These are phyloP conservation scores for Drosophila emarginata DNA, from an alignment of 2,888 invertebrate genomes.

Conservation along the genomic window DNA sequence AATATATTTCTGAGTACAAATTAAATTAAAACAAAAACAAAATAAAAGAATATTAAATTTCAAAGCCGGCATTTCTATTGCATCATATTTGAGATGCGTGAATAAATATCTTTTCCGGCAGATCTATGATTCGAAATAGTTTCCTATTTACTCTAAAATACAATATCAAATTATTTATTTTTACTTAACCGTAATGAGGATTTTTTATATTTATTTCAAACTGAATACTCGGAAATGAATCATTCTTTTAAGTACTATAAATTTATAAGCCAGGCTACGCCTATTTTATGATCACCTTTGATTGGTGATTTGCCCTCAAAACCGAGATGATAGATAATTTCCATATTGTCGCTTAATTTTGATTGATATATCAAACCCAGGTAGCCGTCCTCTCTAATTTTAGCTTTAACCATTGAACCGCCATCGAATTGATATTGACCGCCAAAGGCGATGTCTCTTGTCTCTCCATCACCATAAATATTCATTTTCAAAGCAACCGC, in stretches of 20 bases:
- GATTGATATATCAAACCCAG: constrained; percentile 40
- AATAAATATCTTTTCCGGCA: too few species aligned
- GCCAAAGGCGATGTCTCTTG: constrained; percentile 37
- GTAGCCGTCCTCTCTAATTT: constrained; percentile 29
- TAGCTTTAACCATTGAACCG: constrained; percentile 38
- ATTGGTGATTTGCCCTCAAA: constrained; percentile 30
- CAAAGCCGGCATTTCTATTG: too few species aligned
- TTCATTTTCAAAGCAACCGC: constrained; percentile 49
- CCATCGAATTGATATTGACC: constrained; percentile 46
- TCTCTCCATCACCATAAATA: constrained; percentile 12
- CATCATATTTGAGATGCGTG: too few species aligned
- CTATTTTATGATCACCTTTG: constrained; percentile 46
- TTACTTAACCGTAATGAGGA: too few species aligned
- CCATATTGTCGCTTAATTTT: constrained; percentile 24
- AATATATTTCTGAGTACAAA: too few species aligned
- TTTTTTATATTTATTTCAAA: too few species aligned
- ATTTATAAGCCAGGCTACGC: constrained; percentile 40
- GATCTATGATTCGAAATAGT: too few species aligned
- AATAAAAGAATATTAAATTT: too few species aligned
- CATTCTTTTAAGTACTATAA: constrained; percentile 6
- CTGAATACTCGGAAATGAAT: not conserved
- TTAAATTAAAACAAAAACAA: too few species aligned
- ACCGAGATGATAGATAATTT: constrained; percentile 44
- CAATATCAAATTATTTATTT: too few species aligned
- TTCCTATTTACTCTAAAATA: too few species aligned